Evolutionary conservation across 2,113 vertebrate genomes (phyloP), one percentile per base, ranked within the genome.

Genomic region (Prolemur simus): DNA sequence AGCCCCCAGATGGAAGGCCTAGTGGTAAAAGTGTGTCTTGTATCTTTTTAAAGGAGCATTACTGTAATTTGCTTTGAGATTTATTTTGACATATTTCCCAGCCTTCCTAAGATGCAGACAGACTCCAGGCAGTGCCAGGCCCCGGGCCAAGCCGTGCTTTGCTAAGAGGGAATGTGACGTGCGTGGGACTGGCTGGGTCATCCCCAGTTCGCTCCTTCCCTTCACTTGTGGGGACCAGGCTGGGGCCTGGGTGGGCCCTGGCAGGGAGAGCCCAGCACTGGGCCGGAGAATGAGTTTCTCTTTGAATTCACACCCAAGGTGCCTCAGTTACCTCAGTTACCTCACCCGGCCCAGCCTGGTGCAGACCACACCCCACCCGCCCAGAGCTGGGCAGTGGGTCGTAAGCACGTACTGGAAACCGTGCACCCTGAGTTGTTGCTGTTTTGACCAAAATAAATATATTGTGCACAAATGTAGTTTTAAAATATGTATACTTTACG

Each of bases 21-120:
- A 3, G 15, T 3, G 0, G 10, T 4, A 12, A 42, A 45, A 10
- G 23, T 2, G 1, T 4, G 2, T 20, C 69, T 68, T 1, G 0
- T 0, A 3, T 2, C 9, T 23, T 37, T 74, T 39, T 58, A 66
- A 42, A 74, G 78, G 45, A 11, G 23, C 21, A 32, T 47, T 17
- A 6, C 3, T 3, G 34, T 12, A 0, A 13, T 49, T 37, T 87
- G 18, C 54, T 39, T 13, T 12, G 37, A 85, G 27, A 10, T 49
- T 27, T 20, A 47, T 27, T 76, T 25, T 60, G 60, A 11, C 4
- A 0, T 20, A 58, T 56, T 39, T 73, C 37, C 8, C 20, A 45
- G 21, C 25, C 13, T 90, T 42, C 63, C 15, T n/a, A 27, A 93
- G 21, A 58, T 6, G 1, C 54, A 82, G 13, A 37, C 34, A 39